Conservation (phyloP, 2,797 vertebrate species). For the Bovichtus diacanthus region DNA sequence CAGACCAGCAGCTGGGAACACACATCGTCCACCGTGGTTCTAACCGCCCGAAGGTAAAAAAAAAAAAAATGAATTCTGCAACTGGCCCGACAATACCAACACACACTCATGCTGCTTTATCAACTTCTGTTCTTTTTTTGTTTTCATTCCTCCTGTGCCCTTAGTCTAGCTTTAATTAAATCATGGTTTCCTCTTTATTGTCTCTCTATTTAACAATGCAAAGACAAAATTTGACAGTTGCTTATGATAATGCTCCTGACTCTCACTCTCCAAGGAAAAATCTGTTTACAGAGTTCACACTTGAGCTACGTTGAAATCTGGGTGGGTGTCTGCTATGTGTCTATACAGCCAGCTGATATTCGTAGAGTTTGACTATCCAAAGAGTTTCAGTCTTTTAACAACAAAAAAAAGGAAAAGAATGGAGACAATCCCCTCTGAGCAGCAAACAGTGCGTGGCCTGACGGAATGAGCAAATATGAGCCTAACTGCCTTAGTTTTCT, state of each 20-base stretch:
- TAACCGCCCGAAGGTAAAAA: conserved; percentile 61
- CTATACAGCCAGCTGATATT: conserved; percentile 53
- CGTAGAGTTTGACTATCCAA: conserved; percentile 62
- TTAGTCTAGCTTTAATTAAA: conserved; percentile 73
- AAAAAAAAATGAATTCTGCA: conserved; percentile 41
- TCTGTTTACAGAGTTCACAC: conserved; percentile 77
- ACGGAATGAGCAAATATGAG: conserved; percentile 69
- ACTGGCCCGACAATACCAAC: conserved; percentile 49
- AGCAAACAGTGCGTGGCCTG: conserved; percentile 68
- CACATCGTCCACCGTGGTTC: conserved; percentile 47
- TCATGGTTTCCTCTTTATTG: conserved; percentile 38
- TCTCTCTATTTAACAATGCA: conserved; percentile 65
- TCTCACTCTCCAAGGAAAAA: conserved; percentile 63
- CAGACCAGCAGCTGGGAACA: conserved; percentile 70
- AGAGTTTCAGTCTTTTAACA: conserved; percentile 51
- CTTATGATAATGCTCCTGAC: conserved; percentile 71
- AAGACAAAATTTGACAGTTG: conserved; percentile 74
- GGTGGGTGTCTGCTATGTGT: conserved; percentile 42
- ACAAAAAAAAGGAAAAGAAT: conserved; percentile 32
- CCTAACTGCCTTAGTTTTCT: conserved; percentile 72
- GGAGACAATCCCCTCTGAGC: conserved; percentile 53
- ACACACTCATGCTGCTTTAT: conserved; percentile 53
- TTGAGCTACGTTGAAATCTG: conserved; percentile 51
- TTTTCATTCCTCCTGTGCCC: conserved; percentile 50
- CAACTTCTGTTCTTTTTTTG: conserved; percentile 35